phyloP scores from a whole-genome alignment of 2,113 vertebrate genomes.

The Lota lota region DNA sequence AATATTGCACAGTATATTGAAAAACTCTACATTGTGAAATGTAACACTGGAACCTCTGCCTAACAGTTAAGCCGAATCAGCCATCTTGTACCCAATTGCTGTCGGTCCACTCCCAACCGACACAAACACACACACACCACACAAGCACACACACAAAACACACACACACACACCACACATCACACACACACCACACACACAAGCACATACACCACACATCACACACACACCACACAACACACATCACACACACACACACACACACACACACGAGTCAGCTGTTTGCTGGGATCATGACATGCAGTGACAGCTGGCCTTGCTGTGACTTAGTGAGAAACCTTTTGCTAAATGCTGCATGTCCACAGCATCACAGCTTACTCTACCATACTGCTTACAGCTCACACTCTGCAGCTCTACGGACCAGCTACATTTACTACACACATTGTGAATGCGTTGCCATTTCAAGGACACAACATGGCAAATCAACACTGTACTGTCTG shows the following conservation, averaged over 20 bases:
- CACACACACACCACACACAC: constrained; percentile 2
- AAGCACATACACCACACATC: constrained; percentile 1
- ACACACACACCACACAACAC: constrained; percentile 4
- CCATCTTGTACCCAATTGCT: background rate
- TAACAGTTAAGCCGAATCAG: too few relatives aligned
- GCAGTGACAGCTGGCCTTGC: constrained; percentile 3
- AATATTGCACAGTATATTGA: too few relatives aligned
- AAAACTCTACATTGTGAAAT: too few relatives aligned
- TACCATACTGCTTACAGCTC: too few relatives aligned
- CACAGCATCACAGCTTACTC: too few relatives aligned
- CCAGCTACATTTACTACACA: too few relatives aligned
- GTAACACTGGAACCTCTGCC: too few relatives aligned
- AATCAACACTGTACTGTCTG: too few relatives aligned
- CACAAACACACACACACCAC: background rate
- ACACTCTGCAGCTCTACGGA: too few relatives aligned
- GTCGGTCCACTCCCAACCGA: background rate
- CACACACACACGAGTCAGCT: background rate
- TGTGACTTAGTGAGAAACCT: background rate
- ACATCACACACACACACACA: constrained; percentile 2
- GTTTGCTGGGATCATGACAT: background rate
- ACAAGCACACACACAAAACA: constrained; percentile 1
- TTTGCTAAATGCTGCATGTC: background rate
- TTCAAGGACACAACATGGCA: too few relatives aligned
- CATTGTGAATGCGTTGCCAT: too few relatives aligned
- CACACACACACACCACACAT: constrained; percentile 5